A percentile compares a stretch with the other conserved stretches of the same genome.
Evolutionary conservation across 2,113 vertebrate genomes (phyloP).

Genomic region (Chaetodon trifascialis): DNA sequence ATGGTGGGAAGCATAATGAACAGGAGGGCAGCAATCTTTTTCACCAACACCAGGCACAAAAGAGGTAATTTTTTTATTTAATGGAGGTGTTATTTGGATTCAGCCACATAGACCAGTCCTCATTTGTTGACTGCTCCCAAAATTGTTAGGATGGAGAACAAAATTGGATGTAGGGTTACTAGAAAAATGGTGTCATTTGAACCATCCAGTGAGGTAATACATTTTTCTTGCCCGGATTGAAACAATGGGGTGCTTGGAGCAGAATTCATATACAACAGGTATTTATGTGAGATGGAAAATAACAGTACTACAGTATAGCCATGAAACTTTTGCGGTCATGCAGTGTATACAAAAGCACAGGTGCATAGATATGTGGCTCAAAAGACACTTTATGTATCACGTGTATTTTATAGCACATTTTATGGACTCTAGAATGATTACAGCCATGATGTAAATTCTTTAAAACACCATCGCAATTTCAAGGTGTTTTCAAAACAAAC

Average conservation of each 20-base stretch:
- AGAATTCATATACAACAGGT: slow-evolving; percentile 33
- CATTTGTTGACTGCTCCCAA: slow-evolving; percentile 52
- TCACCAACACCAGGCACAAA: slow-evolving; percentile 36
- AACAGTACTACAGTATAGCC: slow-evolving; percentile 2
- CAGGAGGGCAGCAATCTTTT: slow-evolving; percentile 48
- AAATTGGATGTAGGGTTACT: slow-evolving; percentile 53
- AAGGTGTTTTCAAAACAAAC: slow-evolving; percentile 18
- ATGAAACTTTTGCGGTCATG: slow-evolving; percentile 18
- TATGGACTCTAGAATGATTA: slow-evolving; percentile 20
- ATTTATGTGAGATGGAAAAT: slow-evolving; percentile 49
- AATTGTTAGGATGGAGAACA: slow-evolving; percentile 51
- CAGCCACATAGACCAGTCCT: slow-evolving; percentile 41
- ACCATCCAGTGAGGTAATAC: slow-evolving; percentile 37
- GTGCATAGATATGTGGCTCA: slow-evolving; percentile 2
- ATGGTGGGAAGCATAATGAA: slow-evolving; percentile 56
- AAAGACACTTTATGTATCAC: slow-evolving; percentile 11
- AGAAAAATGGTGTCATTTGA: slow-evolving; percentile 66
- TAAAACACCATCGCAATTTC: not conserved
- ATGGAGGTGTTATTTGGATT: slow-evolving; percentile 61
- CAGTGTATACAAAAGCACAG: slow-evolving; percentile 9
- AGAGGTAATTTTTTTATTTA: slow-evolving; percentile 50
- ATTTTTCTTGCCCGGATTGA: not conserved
- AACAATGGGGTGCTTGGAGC: slow-evolving; percentile 20
- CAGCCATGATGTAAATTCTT: slow-evolving; percentile 7
- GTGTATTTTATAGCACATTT: slow-evolving; percentile 35